Base-by-base conservation (phyloP, 2,797 vertebrate genomes). In the Sciaenops ocellatus region DNA sequence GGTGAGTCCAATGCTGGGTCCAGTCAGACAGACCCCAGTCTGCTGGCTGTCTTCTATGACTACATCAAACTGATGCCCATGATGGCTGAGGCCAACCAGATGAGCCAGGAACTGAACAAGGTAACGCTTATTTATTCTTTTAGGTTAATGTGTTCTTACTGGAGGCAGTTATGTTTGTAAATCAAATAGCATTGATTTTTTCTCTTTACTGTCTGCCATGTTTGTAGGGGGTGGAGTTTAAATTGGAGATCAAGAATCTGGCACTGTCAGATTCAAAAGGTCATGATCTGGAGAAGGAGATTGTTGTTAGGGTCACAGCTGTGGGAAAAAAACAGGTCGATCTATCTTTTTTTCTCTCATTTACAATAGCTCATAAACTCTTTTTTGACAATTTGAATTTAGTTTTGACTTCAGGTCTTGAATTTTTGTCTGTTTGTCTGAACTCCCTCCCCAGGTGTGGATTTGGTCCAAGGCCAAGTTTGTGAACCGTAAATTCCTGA, bases 381-480 rank as follows among this genome's bases (percentile, higher is more conserved):
- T 38, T 5, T 47, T 50, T n/a, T 61, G 59, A 1, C 20, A 30
- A 20, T 56, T 52, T 61, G 26, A 26, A 2, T 44, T 20, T 18
- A 8, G 20, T 4, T 73, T 62, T 79, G 8, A 52, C 18, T 76
- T 63, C 61, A 4, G 30, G 16, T n/a, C 20, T 48, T 68, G n/a
- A 5, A 3, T 66, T 52, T 52, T 47, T 61, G 28, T 65, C 28
- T 41, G 28, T 71, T 26, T 64, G 6, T 44, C 30, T 30, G 3
- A 74, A 44, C 54, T 38, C 30, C 20, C 18, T 71, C 63, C 44
- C 20, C 79, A 98, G 97, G 97, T 97, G 1, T 98, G 97, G 97
- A 87, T 97, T 26, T 97, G 97, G 97, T 97, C 96, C 65, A 97
- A 97, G 89, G 91, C 94, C 61, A 98, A 97, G 92, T 97, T 98